These are phyloP conservation scores for Tamias sibiricus DNA, from an alignment of 2,113 vertebrate genomes.

Conservation along the genomic window DNA sequence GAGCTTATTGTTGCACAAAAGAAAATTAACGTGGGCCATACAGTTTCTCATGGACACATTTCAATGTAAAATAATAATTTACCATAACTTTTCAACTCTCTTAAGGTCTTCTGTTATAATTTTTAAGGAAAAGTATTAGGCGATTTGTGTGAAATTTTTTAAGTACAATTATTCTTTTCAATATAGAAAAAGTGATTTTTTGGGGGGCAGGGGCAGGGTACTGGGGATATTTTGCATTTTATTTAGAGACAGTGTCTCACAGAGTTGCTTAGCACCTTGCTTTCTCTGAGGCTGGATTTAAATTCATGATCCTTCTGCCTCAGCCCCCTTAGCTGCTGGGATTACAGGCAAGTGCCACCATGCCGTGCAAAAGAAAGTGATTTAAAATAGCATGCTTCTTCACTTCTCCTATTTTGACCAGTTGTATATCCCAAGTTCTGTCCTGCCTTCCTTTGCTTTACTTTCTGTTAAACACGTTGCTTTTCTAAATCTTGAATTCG, in stretches of 20 bases:
- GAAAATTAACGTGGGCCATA: background rate
- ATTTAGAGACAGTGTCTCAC: too few relatives aligned
- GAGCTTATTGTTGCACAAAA: background rate
- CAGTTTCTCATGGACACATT: background rate
- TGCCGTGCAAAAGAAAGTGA: background rate
- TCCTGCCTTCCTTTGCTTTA: background rate
- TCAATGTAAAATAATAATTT: background rate
- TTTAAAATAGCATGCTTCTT: background rate
- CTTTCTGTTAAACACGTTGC: background rate
- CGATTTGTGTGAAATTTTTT: background rate
- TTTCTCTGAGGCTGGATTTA: too few relatives aligned
- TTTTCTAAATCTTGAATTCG: constrained; percentile 23
- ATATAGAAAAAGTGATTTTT: background rate
- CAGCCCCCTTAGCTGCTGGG: too few relatives aligned
- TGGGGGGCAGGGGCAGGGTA: too few relatives aligned
- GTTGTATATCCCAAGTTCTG: background rate
- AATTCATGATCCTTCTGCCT: too few relatives aligned
- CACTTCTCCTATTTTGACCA: background rate
- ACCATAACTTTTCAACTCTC: background rate
- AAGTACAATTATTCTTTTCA: background rate
- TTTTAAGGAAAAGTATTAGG: background rate
- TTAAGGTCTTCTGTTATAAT: background rate
- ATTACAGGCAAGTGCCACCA: too few relatives aligned
- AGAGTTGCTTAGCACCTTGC: too few relatives aligned
- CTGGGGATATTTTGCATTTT: too few relatives aligned